Percentiles rank a stretch among this genome's conserved stretches.
Evolutionary conservation across 2,797 vertebrate species (phyloP).

Genomic region (Thaleichthys pacificus): DNA sequence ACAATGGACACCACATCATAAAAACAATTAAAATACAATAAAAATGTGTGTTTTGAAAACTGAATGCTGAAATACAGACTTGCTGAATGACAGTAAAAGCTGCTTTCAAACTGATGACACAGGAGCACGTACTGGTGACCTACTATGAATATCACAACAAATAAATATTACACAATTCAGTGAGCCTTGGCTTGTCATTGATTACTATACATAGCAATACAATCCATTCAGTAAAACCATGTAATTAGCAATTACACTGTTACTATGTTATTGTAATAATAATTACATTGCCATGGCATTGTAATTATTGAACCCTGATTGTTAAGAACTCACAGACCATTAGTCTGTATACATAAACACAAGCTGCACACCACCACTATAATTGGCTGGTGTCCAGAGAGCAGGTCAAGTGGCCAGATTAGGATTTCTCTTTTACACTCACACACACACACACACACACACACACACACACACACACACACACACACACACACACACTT

Average conservation of each 20-base stretch:
- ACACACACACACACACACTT: no score
- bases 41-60: neutral
- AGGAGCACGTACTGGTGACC: neutral
- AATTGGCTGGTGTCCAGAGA: constrained; percentile 43
- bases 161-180: no score
- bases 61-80: neutral
- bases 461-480: no score
- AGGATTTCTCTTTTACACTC: neutral
- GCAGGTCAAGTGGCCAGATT: constrained; percentile 46
- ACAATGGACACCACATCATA: no score
- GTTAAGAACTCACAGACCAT: neutral
- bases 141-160: neutral
- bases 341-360: neutral
- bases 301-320: neutral
- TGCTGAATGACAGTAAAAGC: neutral
- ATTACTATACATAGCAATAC: no score
- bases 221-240: no score
- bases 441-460: no score
- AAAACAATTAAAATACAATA: no score
- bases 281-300: neutral
- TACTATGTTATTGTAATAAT: no score
- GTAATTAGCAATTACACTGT: no score
- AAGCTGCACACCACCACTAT: constrained; percentile 30
- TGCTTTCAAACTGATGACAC: neutral
- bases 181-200: no score